phyloP scores from a whole-genome alignment of 2,888 invertebrate species.

The Trachelus troglodyta region DNA sequence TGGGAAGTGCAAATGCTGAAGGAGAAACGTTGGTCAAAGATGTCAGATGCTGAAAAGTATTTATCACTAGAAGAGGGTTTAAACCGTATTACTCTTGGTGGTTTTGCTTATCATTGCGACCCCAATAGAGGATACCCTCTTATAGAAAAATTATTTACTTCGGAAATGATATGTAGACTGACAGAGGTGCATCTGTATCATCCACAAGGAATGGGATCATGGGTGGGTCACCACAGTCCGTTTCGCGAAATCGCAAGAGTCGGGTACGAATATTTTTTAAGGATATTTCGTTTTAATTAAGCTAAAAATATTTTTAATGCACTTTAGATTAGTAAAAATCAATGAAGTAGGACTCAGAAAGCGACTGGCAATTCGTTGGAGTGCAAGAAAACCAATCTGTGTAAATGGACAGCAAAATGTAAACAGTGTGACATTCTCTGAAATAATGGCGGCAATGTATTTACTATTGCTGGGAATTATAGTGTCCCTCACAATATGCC shows the following conservation, averaged over 20 bases:
- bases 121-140: conserved; percentile 54
- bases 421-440: conserved; percentile 52
- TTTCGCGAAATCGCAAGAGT: conserved; percentile 52
- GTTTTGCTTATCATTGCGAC: conserved; percentile 55
- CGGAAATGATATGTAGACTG: conserved; percentile 51
- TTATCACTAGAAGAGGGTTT: conserved; percentile 46
- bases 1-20: conserved; percentile 51
- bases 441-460: conserved; percentile 51
- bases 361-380: conserved; percentile 51
- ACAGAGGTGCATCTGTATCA: conserved; percentile 51
- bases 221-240: conserved; percentile 46
- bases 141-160: conserved; percentile 48
- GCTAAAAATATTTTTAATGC: not conserved
- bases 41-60: conserved; percentile 45
- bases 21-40: conserved; percentile 48
- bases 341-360: conserved; percentile 47
- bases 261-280: conserved; percentile 38
- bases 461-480: conserved; percentile 41
- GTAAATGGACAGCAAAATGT: conserved; percentile 42
- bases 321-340: conserved; percentile 45
- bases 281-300: not conserved
- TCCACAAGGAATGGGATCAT: conserved; percentile 41
- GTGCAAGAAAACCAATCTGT: conserved; percentile 52
- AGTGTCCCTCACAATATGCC: conserved; percentile 38
- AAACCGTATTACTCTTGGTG: conserved; percentile 44